Evolutionary conservation across 2,888 invertebrate species (phyloP).

Genomic region (Toxonevra muliebris): DNA sequence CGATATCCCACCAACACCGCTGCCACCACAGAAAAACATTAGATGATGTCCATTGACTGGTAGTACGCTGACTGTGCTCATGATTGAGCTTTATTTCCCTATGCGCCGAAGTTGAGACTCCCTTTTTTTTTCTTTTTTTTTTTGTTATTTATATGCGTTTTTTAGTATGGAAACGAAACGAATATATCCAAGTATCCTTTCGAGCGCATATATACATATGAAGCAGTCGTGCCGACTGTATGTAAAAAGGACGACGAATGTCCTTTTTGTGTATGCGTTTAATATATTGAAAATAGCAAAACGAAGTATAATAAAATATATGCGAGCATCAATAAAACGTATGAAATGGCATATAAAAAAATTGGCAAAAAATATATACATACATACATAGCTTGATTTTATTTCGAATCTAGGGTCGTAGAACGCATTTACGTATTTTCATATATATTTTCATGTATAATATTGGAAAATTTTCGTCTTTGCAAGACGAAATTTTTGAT

Average conservation of each 20-base stretch:
- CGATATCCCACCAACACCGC: neutral
- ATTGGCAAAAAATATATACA: constrained; percentile 26
- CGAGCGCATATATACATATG: constrained; percentile 8
- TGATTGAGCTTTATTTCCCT: constrained; percentile 47
- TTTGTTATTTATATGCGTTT: constrained; percentile 50
- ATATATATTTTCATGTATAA: neutral
- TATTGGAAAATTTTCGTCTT: neutral
- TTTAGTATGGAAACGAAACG: constrained; percentile 54
- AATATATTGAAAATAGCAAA: constrained; percentile 60
- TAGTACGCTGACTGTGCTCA: constrained; percentile 40
- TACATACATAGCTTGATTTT: neutral
- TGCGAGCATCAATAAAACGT: constrained; percentile 43
- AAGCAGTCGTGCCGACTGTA: constrained; percentile 36
- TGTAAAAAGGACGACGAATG: constrained; percentile 50
- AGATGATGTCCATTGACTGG: constrained; percentile 35
- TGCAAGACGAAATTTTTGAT: neutral
- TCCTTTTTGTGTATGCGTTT: constrained; percentile 29
- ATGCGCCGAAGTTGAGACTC: constrained; percentile 30
- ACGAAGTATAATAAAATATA: constrained; percentile 56
- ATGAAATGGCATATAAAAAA: constrained; percentile 51
- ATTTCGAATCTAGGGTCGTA: constrained; percentile 6
- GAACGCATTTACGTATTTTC: constrained; percentile 10
- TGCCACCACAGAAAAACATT: too few species aligned
- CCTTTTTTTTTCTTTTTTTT: constrained; percentile 43
- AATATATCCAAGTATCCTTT: constrained; percentile 8